Evolutionary conservation across 2,113 vertebrate genomes (phyloP).

Genomic region (Rhodinocichla rosea): DNA sequence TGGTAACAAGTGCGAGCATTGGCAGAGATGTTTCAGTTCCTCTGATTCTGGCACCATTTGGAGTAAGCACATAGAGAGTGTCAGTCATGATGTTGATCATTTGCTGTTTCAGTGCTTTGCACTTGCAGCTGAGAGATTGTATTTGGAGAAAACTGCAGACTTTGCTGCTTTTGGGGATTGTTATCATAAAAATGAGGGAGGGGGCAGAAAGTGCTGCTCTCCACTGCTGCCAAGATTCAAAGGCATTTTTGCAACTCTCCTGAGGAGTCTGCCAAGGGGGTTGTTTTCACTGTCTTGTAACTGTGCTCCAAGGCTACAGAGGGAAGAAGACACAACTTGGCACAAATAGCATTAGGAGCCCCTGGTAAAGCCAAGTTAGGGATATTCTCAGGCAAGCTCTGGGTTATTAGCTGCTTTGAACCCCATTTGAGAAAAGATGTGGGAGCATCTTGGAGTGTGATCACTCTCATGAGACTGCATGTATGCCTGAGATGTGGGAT

Average conservation of each 20-base stretch:
- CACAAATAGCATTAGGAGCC: background rate
- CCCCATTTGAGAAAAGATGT: background rate
- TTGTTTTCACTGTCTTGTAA: background rate
- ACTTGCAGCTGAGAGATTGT: background rate
- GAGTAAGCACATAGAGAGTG: background rate
- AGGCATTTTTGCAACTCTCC: background rate
- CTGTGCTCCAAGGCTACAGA: background rate
- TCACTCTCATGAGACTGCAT: background rate
- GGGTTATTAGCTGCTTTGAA: background rate
- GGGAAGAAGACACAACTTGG: background rate
- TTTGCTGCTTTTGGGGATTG: background rate
- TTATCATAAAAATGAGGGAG: background rate
- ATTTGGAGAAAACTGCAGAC: background rate
- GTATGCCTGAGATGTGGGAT: background rate
- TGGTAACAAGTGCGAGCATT: background rate
- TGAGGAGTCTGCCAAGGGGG: background rate
- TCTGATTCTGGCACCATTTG: background rate
- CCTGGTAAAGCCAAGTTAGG: background rate
- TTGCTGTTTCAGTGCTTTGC: background rate
- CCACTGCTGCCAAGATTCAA: background rate
- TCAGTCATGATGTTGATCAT: background rate
- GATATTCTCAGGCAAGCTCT: background rate
- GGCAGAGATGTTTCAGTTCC: background rate
- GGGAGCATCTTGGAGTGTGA: background rate
- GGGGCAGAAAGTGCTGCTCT: background rate